Base-by-base conservation (phyloP, 2,113 vertebrate genomes). In the Hippocampus zosterae region DNA sequence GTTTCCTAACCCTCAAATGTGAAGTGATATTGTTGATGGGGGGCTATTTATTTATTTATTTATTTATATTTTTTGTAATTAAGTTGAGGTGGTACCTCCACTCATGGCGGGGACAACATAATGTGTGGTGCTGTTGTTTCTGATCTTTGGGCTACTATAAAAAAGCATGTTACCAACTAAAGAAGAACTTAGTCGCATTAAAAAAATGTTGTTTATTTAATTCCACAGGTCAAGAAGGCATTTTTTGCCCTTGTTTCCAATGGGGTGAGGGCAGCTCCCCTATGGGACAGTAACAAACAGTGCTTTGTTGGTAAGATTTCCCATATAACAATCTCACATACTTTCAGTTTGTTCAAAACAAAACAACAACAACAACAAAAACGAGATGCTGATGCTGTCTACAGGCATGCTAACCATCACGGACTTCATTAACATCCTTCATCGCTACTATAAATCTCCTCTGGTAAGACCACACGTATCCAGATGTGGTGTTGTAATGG, bases 351-450 rank as follows among this genome's bases (percentile, higher is more conserved):
- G 0, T 48, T 7, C 71, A 23, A 41, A 29, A n/a, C 55, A 27
- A 41, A 55, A 37, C 53, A 29, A n/a, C 55, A 27, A 41, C 50
- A 25, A 55, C 0, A 8, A 37, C 42, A 19, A 16, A 61, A 25
- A 6, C 68, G 12, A 65, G 33, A 37, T 37, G 37, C 48, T 11
- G 0, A 33, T 78, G 27, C 63, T 33, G 25, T 74, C 2, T 56
- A 41, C 85, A 96, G 96, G 96, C 60, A 98, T 98, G 96, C 88
- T 99, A 74, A 99, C 97, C 76, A 99, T 99, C 89, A 98, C 96
- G 10, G 96, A 99, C 89, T 99, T 99, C 86, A 99, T 99, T 86
- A 99, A 97, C 82, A 99, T 99, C 77, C 92, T 99, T 60, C 97
- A 98, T 87, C 94, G 95, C 62, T 99, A 98, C 88, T 99, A 99